Evolutionary conservation across 2,113 vertebrate species (phyloP).

Genomic region (Trogon surrucura): DNA sequence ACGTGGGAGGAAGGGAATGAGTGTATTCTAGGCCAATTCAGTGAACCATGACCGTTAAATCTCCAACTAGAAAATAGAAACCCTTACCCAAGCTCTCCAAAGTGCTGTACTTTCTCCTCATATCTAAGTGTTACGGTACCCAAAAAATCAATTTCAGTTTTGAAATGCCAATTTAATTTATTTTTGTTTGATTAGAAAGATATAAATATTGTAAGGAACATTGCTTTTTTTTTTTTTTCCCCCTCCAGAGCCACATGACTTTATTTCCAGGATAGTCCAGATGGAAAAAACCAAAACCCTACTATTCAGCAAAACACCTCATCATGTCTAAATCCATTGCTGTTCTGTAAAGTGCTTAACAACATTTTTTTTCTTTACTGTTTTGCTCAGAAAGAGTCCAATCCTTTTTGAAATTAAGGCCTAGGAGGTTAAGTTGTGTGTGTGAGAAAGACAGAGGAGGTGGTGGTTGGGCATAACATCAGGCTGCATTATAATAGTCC

Average conservation of each 20-base stretch:
- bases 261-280: not conserved
- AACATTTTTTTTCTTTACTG: not conserved
- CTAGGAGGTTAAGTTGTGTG: not conserved
- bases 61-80: not conserved
- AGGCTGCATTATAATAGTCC: not conserved
- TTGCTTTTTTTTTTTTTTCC: not conserved
- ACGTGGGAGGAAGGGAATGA: not conserved
- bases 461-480: not conserved
- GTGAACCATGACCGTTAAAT: not conserved
- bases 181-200: not conserved
- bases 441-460: not conserved
- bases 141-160: not conserved
- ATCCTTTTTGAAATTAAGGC: not conserved
- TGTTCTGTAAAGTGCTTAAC: not conserved
- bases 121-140: not conserved
- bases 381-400: not conserved
- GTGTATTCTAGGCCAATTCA: not conserved
- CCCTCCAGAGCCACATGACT: not conserved
- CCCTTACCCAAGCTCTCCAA: not conserved
- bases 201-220: not conserved
- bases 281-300: not conserved
- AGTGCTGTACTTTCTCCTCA: not conserved
- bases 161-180: not conserved
- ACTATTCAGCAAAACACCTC: not conserved
- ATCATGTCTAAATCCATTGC: not conserved